Percentiles rank a stretch among this genome's conserved stretches.
phyloP scores from a whole-genome alignment of 2,113 vertebrate species.

The Orcinus orca region DNA sequence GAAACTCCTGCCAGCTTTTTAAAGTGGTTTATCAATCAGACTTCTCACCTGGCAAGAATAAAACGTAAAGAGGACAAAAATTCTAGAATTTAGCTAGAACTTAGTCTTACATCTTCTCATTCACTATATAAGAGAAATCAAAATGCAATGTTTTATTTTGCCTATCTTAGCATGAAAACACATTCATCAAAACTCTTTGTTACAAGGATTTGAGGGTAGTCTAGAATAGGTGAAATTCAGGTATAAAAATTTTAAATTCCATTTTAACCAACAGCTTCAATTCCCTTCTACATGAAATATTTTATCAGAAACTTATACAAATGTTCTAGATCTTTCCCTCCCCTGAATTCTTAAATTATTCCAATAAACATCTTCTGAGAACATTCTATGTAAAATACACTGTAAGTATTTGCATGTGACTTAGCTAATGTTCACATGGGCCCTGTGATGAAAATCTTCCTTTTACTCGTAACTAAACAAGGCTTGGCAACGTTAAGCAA shows the following conservation, averaged over 20 bases:
- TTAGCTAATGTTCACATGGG: neutral
- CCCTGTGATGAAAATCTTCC: neutral
- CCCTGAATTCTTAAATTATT: conserved; percentile 33
- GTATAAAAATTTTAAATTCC: neutral
- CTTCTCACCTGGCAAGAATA: neutral
- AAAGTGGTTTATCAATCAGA: conserved; percentile 31
- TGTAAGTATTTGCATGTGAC: neutral
- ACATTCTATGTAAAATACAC: neutral
- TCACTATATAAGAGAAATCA: neutral
- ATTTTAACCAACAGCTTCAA: neutral
- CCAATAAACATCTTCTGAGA: conserved; percentile 15
- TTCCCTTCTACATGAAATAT: neutral
- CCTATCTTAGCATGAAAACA: neutral
- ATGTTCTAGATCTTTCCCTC: neutral
- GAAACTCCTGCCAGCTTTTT: conserved; percentile 21
- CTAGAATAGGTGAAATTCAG: neutral
- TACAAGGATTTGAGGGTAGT: neutral
- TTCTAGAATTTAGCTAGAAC: conserved; percentile 12
- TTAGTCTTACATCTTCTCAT: neutral
- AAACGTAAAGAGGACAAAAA: conserved; percentile 23
- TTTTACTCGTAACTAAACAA: conserved; percentile 9
- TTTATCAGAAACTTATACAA: conserved; percentile 34
- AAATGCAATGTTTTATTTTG: conserved; percentile 24
- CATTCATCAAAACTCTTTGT: neutral
- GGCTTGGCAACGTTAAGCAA: neutral